Evolutionary conservation across 1,140 invertebrate species (phyloP), one percentile per base, ranked within the genome.

Genomic region (Temnothorax longispinosus): DNA sequence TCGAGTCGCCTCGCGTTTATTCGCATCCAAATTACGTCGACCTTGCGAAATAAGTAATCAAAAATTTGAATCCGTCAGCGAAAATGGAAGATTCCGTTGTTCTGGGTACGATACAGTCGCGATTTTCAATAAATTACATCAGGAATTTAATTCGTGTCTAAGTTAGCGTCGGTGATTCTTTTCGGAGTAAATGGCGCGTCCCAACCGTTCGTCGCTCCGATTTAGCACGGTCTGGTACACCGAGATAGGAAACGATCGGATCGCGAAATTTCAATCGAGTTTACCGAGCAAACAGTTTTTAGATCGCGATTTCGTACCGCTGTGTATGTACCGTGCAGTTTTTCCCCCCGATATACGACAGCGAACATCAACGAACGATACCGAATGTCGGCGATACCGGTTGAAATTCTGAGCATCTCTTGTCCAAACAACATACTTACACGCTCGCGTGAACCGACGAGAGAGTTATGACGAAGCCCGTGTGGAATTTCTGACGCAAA

Each of bases 401-500:
- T 84, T 60, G 69, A 84, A 74, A 60, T 75, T 75, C 69, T 44
- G 41, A 47, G 69, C 58, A 74, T 74, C 80, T 74, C 69, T 75
- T 84, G 41, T 75, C 54, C 69, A 84, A 84, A 84, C 65, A 81
- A 71, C 56, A 18, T 27, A 27, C 27, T 1, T 27, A 27, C 35
- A 21, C 52, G 67, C 41, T 71, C 65, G 78, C 65, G 8, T 47
- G 54, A 82, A 60, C 52, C 27, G 41, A 38, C 69, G 35, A 32
- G 41, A n/a, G 27, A 84, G 54, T 52, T 60, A 84, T 84, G 80
- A 84, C 80, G 80, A 52, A 41, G 69, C 27, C n/a, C 54, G 80
- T 38, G 13, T 75, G 80, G 80, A 84, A 84, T 84, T 82, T 58
- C 80, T 74, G 52, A 82, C 80, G 67, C 27, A 82, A 82, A 82